Percentiles rank a stretch among this genome's conserved stretches.
These are phyloP conservation scores for Elgaria multicarinata DNA, from an alignment of 2,113 vertebrate genomes.

Conservation along the genomic window DNA sequence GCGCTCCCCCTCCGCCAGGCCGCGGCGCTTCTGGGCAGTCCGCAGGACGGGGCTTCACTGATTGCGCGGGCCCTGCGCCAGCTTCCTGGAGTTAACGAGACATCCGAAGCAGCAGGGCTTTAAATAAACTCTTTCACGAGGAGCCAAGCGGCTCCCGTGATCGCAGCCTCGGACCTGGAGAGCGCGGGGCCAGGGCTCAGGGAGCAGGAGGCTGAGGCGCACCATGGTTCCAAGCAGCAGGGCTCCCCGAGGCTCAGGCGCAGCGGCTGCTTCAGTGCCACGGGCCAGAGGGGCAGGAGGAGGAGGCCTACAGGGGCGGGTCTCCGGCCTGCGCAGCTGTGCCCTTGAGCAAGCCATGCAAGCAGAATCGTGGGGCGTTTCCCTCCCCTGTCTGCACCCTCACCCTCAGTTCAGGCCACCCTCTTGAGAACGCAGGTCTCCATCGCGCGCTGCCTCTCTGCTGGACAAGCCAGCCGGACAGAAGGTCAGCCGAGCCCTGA, in stretches of 20 bases:
- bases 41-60: background rate
- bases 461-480: background rate
- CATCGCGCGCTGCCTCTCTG: background rate
- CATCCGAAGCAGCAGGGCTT: background rate
- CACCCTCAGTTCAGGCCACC: background rate
- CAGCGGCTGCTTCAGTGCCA: background rate
- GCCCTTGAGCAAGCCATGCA: too few relatives aligned
- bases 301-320: too few relatives aligned
- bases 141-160: background rate
- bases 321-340: too few relatives aligned
- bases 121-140: background rate
- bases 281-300: background rate
- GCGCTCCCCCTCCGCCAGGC: background rate
- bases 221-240: too few relatives aligned
- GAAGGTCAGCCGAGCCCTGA: too few relatives aligned
- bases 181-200: background rate
- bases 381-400: background rate
- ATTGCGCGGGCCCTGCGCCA: background rate
- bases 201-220: too few relatives aligned
- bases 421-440: background rate
- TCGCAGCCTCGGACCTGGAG: background rate
- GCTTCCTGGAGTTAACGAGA: slow-evolving; percentile 8
- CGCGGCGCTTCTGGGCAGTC: background rate
- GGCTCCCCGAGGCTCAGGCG: background rate
- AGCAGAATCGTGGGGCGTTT: background rate